phyloP scores from a whole-genome alignment of 2,888 invertebrate genomes.

The Halictus quadricinctus region DNA sequence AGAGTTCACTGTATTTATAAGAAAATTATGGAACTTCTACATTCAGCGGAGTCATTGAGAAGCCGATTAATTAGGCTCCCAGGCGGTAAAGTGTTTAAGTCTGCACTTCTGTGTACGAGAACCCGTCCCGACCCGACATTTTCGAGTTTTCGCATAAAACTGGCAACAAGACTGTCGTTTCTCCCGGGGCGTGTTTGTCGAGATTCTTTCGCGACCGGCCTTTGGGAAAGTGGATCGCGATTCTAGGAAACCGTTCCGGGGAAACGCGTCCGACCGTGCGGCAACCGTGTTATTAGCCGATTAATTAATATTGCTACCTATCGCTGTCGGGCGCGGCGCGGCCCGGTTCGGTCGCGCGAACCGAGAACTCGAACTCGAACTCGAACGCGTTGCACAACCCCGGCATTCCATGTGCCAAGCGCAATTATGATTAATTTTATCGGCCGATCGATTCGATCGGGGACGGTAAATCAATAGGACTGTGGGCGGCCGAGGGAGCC shows the following conservation, averaged over 20 bases:
- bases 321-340: slow-evolving; percentile 23
- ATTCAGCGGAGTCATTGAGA: no score
- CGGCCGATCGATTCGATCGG: slow-evolving; percentile 55
- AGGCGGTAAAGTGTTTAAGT: no score
- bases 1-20: no score
- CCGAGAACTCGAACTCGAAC: slow-evolving; percentile 13
- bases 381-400: slow-evolving; percentile 48
- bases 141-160: background rate
- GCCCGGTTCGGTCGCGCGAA: background rate
- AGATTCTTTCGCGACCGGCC: background rate
- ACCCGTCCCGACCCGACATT: background rate
- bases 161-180: background rate
- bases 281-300: slow-evolving; percentile 54
- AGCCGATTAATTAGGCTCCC: no score
- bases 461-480: slow-evolving; percentile 57
- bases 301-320: slow-evolving; percentile 57
- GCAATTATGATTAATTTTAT: slow-evolving; percentile 67
- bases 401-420: slow-evolving; percentile 55
- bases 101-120: background rate
- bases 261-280: slow-evolving; percentile 24
- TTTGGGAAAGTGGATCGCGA: slow-evolving; percentile 9
- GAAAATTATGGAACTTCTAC: no score
- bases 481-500: slow-evolving; percentile 36
- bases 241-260: slow-evolving; percentile 40
- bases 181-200: slow-evolving; percentile 27